Base-by-base conservation (phyloP, 2,888 invertebrate genomes). In the Macropis europaea region DNA sequence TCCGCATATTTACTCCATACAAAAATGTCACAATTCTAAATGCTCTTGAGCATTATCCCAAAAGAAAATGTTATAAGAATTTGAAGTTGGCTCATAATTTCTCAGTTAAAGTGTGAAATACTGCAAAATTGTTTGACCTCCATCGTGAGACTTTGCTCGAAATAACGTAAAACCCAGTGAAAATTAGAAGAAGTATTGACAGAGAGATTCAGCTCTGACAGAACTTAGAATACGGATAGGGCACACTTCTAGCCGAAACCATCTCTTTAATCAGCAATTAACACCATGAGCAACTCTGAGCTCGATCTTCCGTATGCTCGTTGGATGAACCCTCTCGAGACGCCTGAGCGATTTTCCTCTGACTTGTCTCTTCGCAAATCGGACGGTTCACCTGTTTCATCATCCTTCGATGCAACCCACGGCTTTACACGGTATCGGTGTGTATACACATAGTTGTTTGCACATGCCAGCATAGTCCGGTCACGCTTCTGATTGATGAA, bases 251-350 rank as follows among this genome's bases (percentile, higher is more conserved):
- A 56, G 61, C 59, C 15, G 34, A 60, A 64, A 67, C 62, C 32
- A 48, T 57, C 61, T 69, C 79, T 80, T 80, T 80, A 86, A 86
- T 86, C 83, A 83, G 81, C 84, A 85, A 86, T 86, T 86, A 86
- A 82, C 84, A 82, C 81, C 82, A 73, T 63, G 62, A 71, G 43
- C 47, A 42, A 59, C 66, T 61, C 57, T 56, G 66, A 69, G 59
- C 69, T 26, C 75, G 75, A 75, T 84, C 75, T 69, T 78, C 74
- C 76, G 73, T 70, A 76, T 71, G 57, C 68, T 73, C 75, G 63
- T 75, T 48, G 77, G 57, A 74, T 50, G 73, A 66, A 67, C 42
- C 63, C 47, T 38, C 59, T 66, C 54, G 67, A 77, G 69, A 66
- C 34, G 40, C 28, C 47, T 13, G 19, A 53, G 15, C 59, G 73